Percentiles rank a stretch among this genome's conserved stretches.
These are phyloP conservation scores for Romanogobio albipinnatus DNA, from an alignment of 2,113 vertebrate species.

Conservation along the genomic window DNA sequence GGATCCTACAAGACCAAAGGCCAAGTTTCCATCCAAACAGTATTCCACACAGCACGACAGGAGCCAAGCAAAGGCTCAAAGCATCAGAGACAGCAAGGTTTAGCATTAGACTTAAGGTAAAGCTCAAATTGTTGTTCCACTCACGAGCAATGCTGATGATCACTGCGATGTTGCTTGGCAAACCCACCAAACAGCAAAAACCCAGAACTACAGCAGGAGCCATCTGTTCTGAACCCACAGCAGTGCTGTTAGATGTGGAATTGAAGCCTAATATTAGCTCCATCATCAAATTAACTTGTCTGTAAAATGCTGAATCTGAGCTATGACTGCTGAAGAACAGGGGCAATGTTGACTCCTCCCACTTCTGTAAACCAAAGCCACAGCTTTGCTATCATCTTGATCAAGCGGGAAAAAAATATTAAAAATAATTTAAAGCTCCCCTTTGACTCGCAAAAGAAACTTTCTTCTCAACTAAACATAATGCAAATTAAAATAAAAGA, in stretches of 20 bases:
- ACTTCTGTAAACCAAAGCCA: not conserved
- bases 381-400: not conserved
- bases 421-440: too few relatives aligned
- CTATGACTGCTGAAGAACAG: not conserved
- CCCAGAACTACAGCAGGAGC: conserved; percentile 47
- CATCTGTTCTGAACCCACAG: not conserved
- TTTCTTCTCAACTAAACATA: too few relatives aligned
- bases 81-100: conserved; percentile 74
- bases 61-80: conserved; percentile 68
- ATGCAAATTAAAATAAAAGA: too few relatives aligned
- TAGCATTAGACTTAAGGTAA: conserved; percentile 71
- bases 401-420: too few relatives aligned
- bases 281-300: not conserved
- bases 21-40: conserved; percentile 68
- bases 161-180: conserved; percentile 72
- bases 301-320: not conserved
- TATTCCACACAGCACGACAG: conserved; percentile 72
- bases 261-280: not conserved
- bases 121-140: conserved; percentile 61
- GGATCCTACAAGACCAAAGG: conserved; percentile 61
- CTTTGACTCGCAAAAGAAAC: too few relatives aligned
- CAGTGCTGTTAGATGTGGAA: conserved; percentile 11
- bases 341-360: not conserved
- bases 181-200: conserved; percentile 67
- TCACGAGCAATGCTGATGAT: conserved; percentile 67